These are phyloP conservation scores for Teinopalpus imperialis DNA, from an alignment of 2,888 invertebrate species.

Conservation along the genomic window DNA sequence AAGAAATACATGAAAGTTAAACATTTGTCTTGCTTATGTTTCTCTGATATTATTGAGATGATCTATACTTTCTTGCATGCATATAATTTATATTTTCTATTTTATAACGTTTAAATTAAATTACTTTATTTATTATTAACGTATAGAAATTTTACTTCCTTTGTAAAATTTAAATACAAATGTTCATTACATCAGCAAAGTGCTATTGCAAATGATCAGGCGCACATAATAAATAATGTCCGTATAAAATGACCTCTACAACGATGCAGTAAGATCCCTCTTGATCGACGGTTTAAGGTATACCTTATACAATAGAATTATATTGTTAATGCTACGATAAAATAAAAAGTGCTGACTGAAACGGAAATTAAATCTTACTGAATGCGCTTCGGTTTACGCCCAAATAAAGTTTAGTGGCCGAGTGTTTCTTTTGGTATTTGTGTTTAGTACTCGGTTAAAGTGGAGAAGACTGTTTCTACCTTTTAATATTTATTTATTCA, in stretches of 20 bases:
- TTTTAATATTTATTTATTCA: background rate
- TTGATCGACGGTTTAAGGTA: constrained; percentile 13
- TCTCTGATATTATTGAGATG: too few species aligned
- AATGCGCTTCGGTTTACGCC: constrained; percentile 60
- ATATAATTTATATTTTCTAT: too few species aligned
- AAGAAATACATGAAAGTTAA: too few species aligned
- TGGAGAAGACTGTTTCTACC: constrained; percentile 36
- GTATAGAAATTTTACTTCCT: constrained; percentile 32
- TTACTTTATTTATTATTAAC: constrained; percentile 5
- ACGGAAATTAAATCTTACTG: constrained; percentile 62
- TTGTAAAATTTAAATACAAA: constrained; percentile 33
- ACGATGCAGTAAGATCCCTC: constrained; percentile 4
- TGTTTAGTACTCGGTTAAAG: constrained; percentile 25
- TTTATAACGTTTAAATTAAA: too few species aligned
- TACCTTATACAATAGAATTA: constrained; percentile 42
- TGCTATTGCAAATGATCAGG: constrained; percentile 58
- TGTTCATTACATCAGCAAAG: constrained; percentile 32
- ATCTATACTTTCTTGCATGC: too few species aligned
- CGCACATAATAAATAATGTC: constrained; percentile 36
- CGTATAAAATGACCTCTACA: constrained; percentile 9
- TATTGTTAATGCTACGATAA: constrained; percentile 61
- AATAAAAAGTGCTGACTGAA: constrained; percentile 71
- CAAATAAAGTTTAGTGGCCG: constrained; percentile 56
- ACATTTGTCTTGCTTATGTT: too few species aligned
- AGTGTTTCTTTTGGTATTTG: constrained; percentile 46